Conservation (phyloP, 2,113 vertebrate species). For the Atractosteus spatula region DNA sequence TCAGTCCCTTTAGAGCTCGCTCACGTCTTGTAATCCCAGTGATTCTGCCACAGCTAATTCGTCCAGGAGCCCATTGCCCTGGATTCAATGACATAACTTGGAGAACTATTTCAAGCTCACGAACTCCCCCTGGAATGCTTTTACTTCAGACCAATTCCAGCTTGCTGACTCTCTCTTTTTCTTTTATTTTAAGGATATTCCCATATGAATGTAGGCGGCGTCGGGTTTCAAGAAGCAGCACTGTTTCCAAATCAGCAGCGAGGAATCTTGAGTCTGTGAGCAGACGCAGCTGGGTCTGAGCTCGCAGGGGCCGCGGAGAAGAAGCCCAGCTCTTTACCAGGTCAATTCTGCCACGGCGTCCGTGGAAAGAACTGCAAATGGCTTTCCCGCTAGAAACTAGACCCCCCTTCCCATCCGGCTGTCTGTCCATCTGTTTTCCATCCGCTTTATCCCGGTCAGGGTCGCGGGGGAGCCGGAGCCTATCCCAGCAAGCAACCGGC, state of each 20-base stretch:
- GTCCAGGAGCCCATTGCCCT: too few species aligned
- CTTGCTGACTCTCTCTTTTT: slow-evolving; percentile 23
- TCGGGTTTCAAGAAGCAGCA: neutral
- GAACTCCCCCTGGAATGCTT: neutral
- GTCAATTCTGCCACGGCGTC: slow-evolving; percentile 11
- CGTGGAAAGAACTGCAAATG: slow-evolving; percentile 34
- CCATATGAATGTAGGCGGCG: neutral
- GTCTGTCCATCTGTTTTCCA: slow-evolving; percentile 65
- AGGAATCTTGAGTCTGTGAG: slow-evolving; percentile 19
- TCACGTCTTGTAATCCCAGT: too few species aligned
- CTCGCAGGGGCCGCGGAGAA: slow-evolving; percentile 32
- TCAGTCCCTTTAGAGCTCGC: neutral
- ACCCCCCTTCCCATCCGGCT: slow-evolving; percentile 49
- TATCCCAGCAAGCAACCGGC: too few species aligned
- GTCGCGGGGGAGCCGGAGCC: too few species aligned
- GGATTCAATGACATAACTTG: too few species aligned
- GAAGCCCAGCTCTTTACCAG: slow-evolving; percentile 39
- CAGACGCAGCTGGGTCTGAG: slow-evolving; percentile 19
- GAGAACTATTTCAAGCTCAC: too few species aligned
- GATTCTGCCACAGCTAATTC: too few species aligned
- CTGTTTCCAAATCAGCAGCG: slow-evolving; percentile 4
- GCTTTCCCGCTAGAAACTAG: slow-evolving; percentile 45
- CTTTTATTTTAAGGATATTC: slow-evolving; percentile 33
- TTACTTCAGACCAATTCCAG: neutral
- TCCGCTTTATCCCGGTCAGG: slow-evolving; percentile 12